A percentile compares a stretch with the other conserved stretches of the same genome.
phyloP scores from a whole-genome alignment of 1,140 invertebrate genomes.

The Drosophila teissieri region DNA sequence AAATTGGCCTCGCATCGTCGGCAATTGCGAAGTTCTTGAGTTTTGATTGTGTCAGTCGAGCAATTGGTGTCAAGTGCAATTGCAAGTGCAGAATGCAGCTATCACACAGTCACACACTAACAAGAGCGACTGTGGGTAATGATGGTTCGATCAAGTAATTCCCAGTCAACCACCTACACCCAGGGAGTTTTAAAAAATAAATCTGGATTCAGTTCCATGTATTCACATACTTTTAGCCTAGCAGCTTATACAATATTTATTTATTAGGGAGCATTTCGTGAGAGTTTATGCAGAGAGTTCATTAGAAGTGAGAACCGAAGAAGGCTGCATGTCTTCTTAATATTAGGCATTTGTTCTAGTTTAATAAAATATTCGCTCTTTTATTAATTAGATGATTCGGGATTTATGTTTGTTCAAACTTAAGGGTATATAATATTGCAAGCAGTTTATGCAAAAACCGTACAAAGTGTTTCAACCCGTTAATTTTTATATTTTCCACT shows the following conservation, averaged over 20 bases:
- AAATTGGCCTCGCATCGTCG: slow-evolving; percentile 38
- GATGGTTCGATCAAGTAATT: slow-evolving; percentile 42
- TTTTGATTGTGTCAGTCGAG: slow-evolving; percentile 55
- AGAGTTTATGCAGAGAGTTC: slow-evolving; percentile 7
- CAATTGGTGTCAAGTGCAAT: slow-evolving; percentile 47
- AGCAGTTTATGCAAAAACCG: not conserved
- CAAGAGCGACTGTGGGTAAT: slow-evolving; percentile 64
- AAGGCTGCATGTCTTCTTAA: no score
- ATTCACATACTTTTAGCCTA: slow-evolving; percentile 21
- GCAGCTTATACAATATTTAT: slow-evolving; percentile 27
- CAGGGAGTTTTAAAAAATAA: slow-evolving; percentile 15
- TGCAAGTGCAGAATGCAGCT: slow-evolving; percentile 48
- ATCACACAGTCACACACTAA: slow-evolving; percentile 53
- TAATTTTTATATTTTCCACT: slow-evolving; percentile 40
- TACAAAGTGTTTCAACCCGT: slow-evolving; percentile 6
- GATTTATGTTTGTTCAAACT: not conserved
- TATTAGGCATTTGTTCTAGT: no score
- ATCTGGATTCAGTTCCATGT: slow-evolving; percentile 29
- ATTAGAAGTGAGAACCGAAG: not conserved
- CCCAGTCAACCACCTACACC: slow-evolving; percentile 17
- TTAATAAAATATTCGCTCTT: not conserved
- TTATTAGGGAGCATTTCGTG: slow-evolving; percentile 17
- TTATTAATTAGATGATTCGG: not conserved
- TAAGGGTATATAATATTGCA: not conserved
- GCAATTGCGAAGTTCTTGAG: slow-evolving; percentile 30